phyloP scores from a whole-genome alignment of 2,888 invertebrate genomes.

The Diadegma fenestrale region DNA sequence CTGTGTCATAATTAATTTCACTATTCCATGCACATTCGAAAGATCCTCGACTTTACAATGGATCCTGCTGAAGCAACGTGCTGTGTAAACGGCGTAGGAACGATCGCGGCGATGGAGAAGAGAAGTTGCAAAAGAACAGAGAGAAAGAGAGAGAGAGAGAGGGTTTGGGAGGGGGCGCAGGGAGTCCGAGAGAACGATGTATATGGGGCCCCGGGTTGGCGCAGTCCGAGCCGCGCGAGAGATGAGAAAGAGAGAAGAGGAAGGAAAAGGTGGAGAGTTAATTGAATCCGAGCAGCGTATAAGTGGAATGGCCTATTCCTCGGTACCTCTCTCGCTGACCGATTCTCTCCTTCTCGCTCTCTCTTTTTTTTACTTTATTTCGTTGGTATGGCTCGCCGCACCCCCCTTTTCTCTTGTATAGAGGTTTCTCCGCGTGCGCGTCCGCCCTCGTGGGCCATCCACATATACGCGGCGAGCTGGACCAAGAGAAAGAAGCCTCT shows the following conservation, averaged over 20 bases:
- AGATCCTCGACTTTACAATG: slow-evolving; percentile 34
- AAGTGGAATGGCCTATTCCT: slow-evolving; percentile 84
- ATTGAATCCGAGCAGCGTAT: slow-evolving; percentile 85
- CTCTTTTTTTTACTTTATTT: slow-evolving; percentile 48
- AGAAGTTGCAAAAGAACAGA: slow-evolving; percentile 48
- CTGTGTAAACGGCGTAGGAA: slow-evolving; percentile 72
- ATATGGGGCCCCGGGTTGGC: slow-evolving; percentile 57
- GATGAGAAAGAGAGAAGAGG: slow-evolving; percentile 79
- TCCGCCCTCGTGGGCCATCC: slow-evolving; percentile 68
- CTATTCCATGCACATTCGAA: slow-evolving; percentile 35
- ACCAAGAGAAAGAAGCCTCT: slow-evolving; percentile 47
- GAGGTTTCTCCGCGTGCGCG: slow-evolving; percentile 70
- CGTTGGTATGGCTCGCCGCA: slow-evolving; percentile 68
- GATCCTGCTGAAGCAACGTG: slow-evolving; percentile 73
- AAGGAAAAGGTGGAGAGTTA: slow-evolving; percentile 79
- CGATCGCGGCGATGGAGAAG: slow-evolving; percentile 51
- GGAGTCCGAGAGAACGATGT: slow-evolving; percentile 43
- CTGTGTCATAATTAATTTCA: slow-evolving; percentile 18
- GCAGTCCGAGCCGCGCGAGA: slow-evolving; percentile 77
- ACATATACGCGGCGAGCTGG: slow-evolving; percentile 6
- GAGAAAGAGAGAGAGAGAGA: slow-evolving; percentile 5
- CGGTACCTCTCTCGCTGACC: slow-evolving; percentile 69
- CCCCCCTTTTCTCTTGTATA: slow-evolving; percentile 79
- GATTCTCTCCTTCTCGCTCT: slow-evolving; percentile 48
- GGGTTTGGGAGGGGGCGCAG: slow-evolving; percentile 17